These are phyloP conservation scores for Melanostoma mellinum DNA, from an alignment of 2,888 invertebrate species.

Conservation along the genomic window DNA sequence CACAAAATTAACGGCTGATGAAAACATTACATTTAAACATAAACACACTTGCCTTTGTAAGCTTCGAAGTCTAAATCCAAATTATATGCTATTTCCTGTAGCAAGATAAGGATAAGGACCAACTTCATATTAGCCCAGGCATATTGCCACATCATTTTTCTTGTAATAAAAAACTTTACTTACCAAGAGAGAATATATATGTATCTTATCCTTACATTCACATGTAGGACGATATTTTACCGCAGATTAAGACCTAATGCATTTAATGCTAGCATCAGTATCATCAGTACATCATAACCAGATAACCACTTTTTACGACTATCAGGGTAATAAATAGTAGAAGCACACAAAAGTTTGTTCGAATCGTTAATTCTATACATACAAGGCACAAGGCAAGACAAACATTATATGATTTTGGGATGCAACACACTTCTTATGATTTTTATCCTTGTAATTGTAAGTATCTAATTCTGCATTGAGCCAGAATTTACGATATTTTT, in stretches of 20 bases:
- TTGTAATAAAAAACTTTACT: background rate
- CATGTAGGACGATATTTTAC: constrained; percentile 15
- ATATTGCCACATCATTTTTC: background rate
- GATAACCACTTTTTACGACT: constrained; percentile 34
- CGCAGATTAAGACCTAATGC: constrained; percentile 22
- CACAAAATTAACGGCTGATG: too few relatives aligned
- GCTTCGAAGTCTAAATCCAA: background rate
- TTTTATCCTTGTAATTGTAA: constrained; percentile 9
- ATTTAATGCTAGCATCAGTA: background rate
- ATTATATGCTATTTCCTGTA: background rate
- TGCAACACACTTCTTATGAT: constrained; percentile 8
- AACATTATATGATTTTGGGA: background rate
- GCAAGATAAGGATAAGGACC: too few relatives aligned
- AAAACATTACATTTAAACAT: too few relatives aligned
- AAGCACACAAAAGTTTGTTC: constrained; percentile 20
- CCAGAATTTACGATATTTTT: constrained; percentile 22
- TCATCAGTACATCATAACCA: constrained; percentile 4
- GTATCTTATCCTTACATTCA: background rate
- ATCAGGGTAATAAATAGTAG: constrained; percentile 18
- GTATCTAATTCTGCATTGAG: constrained; percentile 14
- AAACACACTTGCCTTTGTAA: too few relatives aligned
- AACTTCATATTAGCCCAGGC: background rate
- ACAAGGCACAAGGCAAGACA: background rate
- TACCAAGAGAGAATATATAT: background rate
- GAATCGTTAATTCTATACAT: constrained; percentile 22